phyloP scores from a whole-genome alignment of 2,797 vertebrate genomes.

The Sebastes itinus region DNA sequence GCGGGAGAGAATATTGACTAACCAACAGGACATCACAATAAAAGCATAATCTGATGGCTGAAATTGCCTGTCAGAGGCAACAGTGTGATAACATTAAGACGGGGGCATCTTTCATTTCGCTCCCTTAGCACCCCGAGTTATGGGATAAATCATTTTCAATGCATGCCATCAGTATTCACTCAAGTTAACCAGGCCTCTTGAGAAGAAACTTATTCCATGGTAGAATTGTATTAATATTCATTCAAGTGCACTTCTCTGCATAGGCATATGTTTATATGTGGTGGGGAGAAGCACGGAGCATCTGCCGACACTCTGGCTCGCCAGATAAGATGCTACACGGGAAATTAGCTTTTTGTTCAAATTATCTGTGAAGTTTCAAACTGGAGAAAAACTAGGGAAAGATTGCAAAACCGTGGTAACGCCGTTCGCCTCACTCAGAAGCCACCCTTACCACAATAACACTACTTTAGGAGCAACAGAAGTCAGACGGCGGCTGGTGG shows the following conservation, averaged over 20 bases:
- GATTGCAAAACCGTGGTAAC: background rate
- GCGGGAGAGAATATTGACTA: constrained; percentile 31
- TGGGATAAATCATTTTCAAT: constrained; percentile 61
- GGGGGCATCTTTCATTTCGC: constrained; percentile 51
- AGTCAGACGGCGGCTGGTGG: too few species aligned
- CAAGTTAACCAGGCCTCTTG: constrained; percentile 52
- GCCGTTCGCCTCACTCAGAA: background rate
- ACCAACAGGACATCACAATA: constrained; percentile 48
- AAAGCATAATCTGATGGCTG: constrained; percentile 54
- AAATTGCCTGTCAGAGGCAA: constrained; percentile 55
- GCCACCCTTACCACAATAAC: rapidly evolving
- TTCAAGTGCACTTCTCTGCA: constrained; percentile 45
- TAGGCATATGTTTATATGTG: constrained; percentile 67
- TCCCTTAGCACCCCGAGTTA: constrained; percentile 36
- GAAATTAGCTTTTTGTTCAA: constrained; percentile 27
- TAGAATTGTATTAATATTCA: constrained; percentile 69
- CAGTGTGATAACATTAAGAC: constrained; percentile 44
- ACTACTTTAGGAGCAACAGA: background rate
- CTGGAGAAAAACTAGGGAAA: background rate
- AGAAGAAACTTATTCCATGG: constrained; percentile 36
- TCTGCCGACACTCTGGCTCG: constrained; percentile 47
- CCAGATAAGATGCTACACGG: constrained; percentile 28
- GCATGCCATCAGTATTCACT: constrained; percentile 58
- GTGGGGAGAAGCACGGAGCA: constrained; percentile 27
- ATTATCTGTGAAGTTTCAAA: constrained; percentile 27